A percentile compares a stretch with the other conserved stretches of the same genome.
Conservation (phyloP, 30 jellyfish, hydroid and myxozoan species). For the Hydractinia echinata region DNA sequence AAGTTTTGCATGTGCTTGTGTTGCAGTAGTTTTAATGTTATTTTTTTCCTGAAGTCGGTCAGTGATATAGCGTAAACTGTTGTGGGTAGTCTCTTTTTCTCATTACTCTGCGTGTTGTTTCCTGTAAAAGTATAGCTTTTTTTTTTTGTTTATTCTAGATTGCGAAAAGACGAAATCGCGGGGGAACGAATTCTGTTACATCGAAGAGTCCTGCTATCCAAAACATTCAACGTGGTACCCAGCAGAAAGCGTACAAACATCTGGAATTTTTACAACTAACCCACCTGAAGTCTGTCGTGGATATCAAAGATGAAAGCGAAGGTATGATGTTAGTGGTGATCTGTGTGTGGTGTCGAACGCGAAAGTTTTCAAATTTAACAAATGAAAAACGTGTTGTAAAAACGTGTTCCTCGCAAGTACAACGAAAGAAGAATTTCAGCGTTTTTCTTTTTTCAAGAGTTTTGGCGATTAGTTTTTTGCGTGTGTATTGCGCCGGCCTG, state of each 20-base stretch:
- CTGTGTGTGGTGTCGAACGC: background rate
- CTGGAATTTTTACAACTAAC: constrained; percentile 75
- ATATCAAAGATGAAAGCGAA: constrained; percentile 73
- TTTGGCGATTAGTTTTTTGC: too few relatives aligned
- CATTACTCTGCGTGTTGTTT: background rate
- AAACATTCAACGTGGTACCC: constrained; percentile 77
- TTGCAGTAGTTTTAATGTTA: too few relatives aligned
- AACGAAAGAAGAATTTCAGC: too few relatives aligned
- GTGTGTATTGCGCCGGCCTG: too few relatives aligned
- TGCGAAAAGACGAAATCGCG: constrained; percentile 38
- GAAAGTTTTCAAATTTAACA: background rate
- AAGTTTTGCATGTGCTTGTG: background rate
- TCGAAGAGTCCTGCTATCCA: constrained; percentile 59
- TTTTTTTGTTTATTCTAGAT: constrained; percentile 11
- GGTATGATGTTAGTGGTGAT: background rate
- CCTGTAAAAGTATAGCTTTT: background rate
- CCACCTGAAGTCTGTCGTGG: constrained; percentile 77
- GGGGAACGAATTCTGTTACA: background rate
- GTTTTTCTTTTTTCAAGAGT: too few relatives aligned
- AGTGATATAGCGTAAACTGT: background rate
- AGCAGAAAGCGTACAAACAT: constrained; percentile 75
- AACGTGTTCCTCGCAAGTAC: too few relatives aligned
- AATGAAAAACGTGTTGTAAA: too few relatives aligned
- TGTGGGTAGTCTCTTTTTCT: background rate
- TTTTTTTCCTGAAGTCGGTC: background rate